Conservation (phyloP, 2,797 vertebrate genomes). For the Halcyon smyrnensis region DNA sequence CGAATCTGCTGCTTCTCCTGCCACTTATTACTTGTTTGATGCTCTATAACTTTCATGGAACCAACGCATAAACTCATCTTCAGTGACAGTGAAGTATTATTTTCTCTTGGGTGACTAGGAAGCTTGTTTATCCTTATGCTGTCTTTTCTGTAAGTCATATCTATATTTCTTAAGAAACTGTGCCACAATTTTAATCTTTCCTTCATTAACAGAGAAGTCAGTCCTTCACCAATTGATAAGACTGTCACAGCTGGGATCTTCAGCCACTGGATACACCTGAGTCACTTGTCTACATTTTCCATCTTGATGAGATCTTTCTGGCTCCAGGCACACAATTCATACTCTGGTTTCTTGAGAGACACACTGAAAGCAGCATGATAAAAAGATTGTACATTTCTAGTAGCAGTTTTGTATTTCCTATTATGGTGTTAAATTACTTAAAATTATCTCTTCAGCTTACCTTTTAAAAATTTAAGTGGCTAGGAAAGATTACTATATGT, state of each 20-base stretch:
- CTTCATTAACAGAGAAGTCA: background rate
- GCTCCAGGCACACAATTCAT: background rate
- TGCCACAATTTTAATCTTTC: background rate
- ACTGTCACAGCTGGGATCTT: background rate
- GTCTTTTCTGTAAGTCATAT: background rate
- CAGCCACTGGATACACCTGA: background rate
- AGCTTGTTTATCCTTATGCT: background rate
- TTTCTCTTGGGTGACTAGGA: background rate
- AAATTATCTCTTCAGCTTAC: background rate
- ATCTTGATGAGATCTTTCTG: background rate
- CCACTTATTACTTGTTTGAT: background rate
- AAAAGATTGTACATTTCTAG: background rate
- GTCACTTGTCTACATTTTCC: background rate
- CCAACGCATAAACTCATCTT: background rate
- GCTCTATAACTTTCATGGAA: background rate
- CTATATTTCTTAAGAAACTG: background rate
- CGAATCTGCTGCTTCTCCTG: background rate
- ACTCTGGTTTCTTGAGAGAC: background rate
- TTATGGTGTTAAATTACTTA: background rate
- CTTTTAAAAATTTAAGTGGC: background rate
- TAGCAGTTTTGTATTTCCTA: background rate
- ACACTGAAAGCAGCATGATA: background rate
- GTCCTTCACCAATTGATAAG: background rate
- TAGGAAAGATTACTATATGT: background rate
- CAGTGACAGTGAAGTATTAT: background rate